A percentile compares a stretch with the other conserved stretches of the same genome.
Evolutionary conservation across 2,888 invertebrate genomes (phyloP).

Genomic region (Leptothorax acervorum): DNA sequence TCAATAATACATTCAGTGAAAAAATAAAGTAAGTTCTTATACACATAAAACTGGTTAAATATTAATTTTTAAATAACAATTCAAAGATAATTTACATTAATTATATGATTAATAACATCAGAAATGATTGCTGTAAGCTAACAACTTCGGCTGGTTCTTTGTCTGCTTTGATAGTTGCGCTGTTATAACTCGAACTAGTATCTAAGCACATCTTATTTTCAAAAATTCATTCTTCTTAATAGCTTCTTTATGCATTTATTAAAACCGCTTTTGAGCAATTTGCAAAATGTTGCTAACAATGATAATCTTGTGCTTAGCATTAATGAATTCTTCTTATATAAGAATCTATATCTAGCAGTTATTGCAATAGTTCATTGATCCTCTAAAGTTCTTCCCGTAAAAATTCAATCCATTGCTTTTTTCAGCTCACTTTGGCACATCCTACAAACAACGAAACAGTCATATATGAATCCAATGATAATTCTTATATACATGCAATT

Average conservation of each 20-base stretch:
- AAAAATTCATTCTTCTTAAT: no score
- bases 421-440: constrained; percentile 90
- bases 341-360: constrained; percentile 93
- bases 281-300: constrained; percentile 96
- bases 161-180: constrained; percentile 57
- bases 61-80: constrained; percentile 16
- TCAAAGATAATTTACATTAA: no score
- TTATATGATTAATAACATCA: background rate
- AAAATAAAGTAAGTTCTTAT: constrained; percentile 51
- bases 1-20: no score
- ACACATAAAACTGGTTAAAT: no score
- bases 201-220: constrained; percentile 88
- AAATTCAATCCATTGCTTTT: constrained; percentile 94
- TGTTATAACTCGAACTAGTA: constrained; percentile 80
- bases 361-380: constrained; percentile 92
- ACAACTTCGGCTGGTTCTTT: constrained; percentile 56
- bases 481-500: no score
- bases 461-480: no score
- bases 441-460: no score
- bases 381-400: constrained; percentile 93
- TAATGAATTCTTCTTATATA: constrained; percentile 96
- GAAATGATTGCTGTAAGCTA: constrained; percentile 59
- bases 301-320: constrained; percentile 96
- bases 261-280: constrained; percentile 94
- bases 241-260: constrained; percentile 93